Evolutionary conservation across 2,797 vertebrate genomes (phyloP).

Genomic region (Presbytis comata): DNA sequence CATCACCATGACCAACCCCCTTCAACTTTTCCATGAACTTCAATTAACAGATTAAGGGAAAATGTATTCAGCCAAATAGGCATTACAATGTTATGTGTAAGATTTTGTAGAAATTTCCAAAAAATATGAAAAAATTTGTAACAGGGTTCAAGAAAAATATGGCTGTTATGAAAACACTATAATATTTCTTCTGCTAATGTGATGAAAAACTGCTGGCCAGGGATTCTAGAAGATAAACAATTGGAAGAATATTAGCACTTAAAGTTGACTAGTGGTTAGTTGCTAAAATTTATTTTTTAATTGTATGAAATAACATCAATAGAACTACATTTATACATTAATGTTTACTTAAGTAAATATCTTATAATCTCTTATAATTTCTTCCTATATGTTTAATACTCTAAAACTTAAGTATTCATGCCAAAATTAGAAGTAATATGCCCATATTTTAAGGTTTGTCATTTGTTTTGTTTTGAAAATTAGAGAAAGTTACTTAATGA

Average conservation of each 20-base stretch:
- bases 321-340: not conserved
- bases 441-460: not conserved
- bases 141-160: not conserved
- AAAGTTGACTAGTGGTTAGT: not conserved
- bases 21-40: not conserved
- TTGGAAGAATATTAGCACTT: not conserved
- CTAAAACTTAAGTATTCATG: not conserved
- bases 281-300: not conserved
- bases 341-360: not conserved
- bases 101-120: not conserved
- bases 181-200: not conserved
- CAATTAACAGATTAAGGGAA: not conserved
- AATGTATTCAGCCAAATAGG: not conserved
- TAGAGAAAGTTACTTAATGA: not conserved
- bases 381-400: not conserved
- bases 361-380: not conserved
- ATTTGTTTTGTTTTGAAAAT: slow-evolving; percentile 20
- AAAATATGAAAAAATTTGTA: not conserved
- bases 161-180: not conserved
- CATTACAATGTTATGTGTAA: not conserved
- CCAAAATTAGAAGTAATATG: not conserved
- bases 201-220: not conserved
- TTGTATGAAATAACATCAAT: not conserved
- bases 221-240: not conserved
- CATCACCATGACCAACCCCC: not conserved